These are phyloP conservation scores for Phalera bucephala DNA, from an alignment of 2,888 invertebrate species.

Conservation along the genomic window DNA sequence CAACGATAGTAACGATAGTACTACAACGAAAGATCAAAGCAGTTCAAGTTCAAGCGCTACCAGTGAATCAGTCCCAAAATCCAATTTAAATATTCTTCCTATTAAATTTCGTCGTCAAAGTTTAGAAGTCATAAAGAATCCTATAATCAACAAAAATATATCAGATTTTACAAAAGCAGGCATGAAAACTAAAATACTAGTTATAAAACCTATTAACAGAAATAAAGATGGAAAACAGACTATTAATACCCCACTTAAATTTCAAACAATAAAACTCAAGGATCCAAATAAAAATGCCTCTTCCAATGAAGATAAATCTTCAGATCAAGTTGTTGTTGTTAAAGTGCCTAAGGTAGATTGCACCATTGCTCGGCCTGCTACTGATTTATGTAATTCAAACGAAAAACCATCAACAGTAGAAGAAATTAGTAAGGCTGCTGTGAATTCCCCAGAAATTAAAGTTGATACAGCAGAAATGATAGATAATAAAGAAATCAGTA, in stretches of 20 bases:
- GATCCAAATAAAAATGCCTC: constrained; percentile 52
- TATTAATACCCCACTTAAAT: constrained; percentile 57
- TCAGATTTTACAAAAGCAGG: constrained; percentile 69
- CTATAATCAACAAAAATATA: constrained; percentile 69
- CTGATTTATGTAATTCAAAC: constrained; percentile 21
- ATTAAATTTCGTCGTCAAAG: constrained; percentile 66
- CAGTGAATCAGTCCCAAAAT: constrained; percentile 30
- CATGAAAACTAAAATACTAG: constrained; percentile 75
- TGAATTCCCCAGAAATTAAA: neutral
- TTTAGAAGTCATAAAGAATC: constrained; percentile 70
- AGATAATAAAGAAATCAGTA: neutral
- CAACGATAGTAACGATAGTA: constrained; percentile 1
- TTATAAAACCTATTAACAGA: constrained; percentile 72
- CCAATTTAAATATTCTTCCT: constrained; percentile 49
- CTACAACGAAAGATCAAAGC: constrained; percentile 12
- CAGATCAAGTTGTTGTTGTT: constrained; percentile 68
- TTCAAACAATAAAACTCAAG: constrained; percentile 88
- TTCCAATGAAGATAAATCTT: constrained; percentile 49
- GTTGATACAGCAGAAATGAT: neutral
- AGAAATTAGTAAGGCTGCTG: constrained; percentile 2
- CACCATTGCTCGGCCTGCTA: constrained; percentile 33
- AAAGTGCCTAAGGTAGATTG: constrained; percentile 70
- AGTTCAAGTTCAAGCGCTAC: constrained; percentile 15
- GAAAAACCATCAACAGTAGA: constrained; percentile 10
- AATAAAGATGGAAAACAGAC: constrained; percentile 55